Base-by-base conservation (phyloP, 2,888 invertebrate genomes). In the Eupeodes luniger region DNA sequence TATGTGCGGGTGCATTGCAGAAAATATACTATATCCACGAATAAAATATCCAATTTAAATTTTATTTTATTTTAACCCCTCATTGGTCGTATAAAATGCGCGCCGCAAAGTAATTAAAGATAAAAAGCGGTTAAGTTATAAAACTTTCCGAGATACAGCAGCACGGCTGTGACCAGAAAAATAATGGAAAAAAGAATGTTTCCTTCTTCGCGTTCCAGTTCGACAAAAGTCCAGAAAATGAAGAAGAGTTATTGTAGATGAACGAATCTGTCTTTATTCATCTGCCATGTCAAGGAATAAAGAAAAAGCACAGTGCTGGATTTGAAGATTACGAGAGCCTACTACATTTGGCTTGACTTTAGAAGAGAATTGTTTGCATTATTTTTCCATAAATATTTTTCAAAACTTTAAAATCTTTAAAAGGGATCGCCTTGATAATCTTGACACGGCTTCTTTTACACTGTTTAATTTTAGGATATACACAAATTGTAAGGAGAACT, bases 51-150 rank as follows among this genome's bases (percentile, higher is more conserved):
- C 88, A 88, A 88, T 88, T 85, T 88, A 88, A 88, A 88, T 88
- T 88, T 88, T 88, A 88, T 88, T 88, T 78, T 36, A 74, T 27
- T 61, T 59, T 70, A 77, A 84, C 80, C 84, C 86, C 81, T 40
- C 14, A 44, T 55, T 11, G 76, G 16, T 67, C 55, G 84, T 74
- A 78, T 88, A 85, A 88, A 88, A 85, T 49, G 64, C 81, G 85
- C 86, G 89, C 89, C 85, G 83, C 83, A 89, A 40, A 86, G 89
- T 90, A 90, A 90, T 90, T 90, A 90, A 90, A 90, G 90, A 90
- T 90, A 90, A 90, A 90, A 90, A 90, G 90, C 90, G 89, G 86
- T 79, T 86, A 90, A 90, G 90, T 90, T 90, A 85, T 90, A 90
- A 90, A 90, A 90, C 89, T 90, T 90, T 90, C 3, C 27, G 27